Base-by-base conservation (phyloP, 2,797 vertebrate species). In the Podarcis lilfordi region DNA sequence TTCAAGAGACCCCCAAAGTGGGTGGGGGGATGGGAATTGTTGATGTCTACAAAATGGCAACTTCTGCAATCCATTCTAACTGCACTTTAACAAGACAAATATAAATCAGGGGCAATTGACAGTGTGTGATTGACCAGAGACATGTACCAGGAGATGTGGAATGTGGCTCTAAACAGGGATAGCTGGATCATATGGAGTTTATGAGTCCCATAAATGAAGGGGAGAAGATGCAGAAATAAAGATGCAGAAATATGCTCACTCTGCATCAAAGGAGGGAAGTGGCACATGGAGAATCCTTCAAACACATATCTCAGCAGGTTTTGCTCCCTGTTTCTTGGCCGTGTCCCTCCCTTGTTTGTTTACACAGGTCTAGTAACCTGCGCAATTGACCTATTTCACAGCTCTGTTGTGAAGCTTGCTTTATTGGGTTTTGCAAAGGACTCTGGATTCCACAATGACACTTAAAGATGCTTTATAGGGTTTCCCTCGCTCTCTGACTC, bases 401-500 rank as follows among this genome's bases (percentile, higher is more conserved):
- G 29, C 29, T 74, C 37, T 13, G 37, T 75, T 80, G 59, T n/a
- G 59, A 80, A 45, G 68, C 59, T 45, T 35, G n/a, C 11, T 89
- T 85, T 64, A 75, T 5, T 75, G 27, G 37, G 68, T 32, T 81
- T 81, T 59, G 23, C 13, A 8, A 59, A 81, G 78, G 25, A 81
- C 86, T 61, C 27, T 43, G 35, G 85, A 43, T 32, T 64, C 17
- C 78, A 40, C 32, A 74, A 81, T 64, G 55, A 61, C 50, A 74
- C 68, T 55, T 72, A 40, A n/a, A 37, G 32, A 13, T 19, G 77
- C 23, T 71, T 86, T 43, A 29, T 59, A 35, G 55, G 94, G 85
- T 94, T 88, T 76, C 50, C 50, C 50, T 86, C 8, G n/a, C 76
- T 35, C 90, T 82, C 11, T 95, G 95, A 96, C 91, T 96, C 95